Conservation (phyloP, 2,888 invertebrate genomes). For the Eristalis intricaria region DNA sequence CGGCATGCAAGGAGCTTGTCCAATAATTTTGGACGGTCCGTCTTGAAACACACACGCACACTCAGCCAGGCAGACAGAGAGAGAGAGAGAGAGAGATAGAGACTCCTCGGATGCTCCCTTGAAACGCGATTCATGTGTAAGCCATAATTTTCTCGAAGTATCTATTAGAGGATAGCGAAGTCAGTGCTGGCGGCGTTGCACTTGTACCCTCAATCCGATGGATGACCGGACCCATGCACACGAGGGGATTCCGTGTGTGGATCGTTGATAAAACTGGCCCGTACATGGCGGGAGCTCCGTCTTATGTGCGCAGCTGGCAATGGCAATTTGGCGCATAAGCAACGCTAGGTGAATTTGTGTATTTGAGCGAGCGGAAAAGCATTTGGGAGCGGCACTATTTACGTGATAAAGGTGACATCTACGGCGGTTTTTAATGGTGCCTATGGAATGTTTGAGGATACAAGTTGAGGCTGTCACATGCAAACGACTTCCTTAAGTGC, state of each 20-base stretch:
- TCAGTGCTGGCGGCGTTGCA: neutral
- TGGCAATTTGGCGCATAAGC: constrained; percentile 33
- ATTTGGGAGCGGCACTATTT: constrained; percentile 56
- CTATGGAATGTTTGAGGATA: neutral
- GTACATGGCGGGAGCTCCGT: constrained; percentile 52
- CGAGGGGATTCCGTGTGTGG: constrained; percentile 48
- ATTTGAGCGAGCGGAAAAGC: neutral
- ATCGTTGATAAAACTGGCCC: constrained; percentile 62
- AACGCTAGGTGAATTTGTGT: constrained; percentile 2
- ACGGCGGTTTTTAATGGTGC: constrained; percentile 24
- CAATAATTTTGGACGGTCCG: constrained; percentile 66
- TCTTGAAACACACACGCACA: constrained; percentile 5
- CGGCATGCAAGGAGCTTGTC: constrained; percentile 69
- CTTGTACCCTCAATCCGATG: constrained; percentile 27
- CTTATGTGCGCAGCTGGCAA: constrained; percentile 27
- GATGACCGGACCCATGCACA: constrained; percentile 17
- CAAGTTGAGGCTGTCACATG: neutral
- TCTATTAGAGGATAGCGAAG: constrained; percentile 46
- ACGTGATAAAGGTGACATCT: constrained; percentile 51
- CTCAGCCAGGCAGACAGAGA: neutral
- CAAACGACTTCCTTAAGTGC: neutral
- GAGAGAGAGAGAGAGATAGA: too few species aligned
- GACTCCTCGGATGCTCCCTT: constrained; percentile 20
- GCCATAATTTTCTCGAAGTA: constrained; percentile 67
- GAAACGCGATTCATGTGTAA: constrained; percentile 59